Evolutionary conservation across 2,888 invertebrate species (phyloP), one percentile per base, ranked within the genome.

Genomic region (Alcis repandata): DNA sequence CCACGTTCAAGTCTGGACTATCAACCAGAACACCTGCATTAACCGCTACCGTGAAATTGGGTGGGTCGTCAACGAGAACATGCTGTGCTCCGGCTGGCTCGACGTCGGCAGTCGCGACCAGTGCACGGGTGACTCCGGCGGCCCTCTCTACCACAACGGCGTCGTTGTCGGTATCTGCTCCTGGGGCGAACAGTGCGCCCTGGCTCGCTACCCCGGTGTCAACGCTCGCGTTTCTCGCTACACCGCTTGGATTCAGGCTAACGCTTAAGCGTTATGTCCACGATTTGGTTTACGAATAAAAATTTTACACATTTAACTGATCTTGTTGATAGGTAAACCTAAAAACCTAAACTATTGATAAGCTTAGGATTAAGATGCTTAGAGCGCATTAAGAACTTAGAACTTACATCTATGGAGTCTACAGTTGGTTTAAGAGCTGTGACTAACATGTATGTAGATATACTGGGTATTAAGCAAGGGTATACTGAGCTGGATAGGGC

Each of bases 71-170:
- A 82, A 76, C 13, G 72, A 63, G 36, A 80, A 78, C 68, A 79
- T 86, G 84, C 38, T 88, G 63, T 88, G 89, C 74, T 76, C 86
- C 8, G 88, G 87, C 1, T 82, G 79, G 79, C 71, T 87, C 41
- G 81, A 84, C 49, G 83, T 85, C 0, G 87, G 88, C 2, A 88
- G 89, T 27, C 86, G 88, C 27, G 89, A 85, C 67, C 85, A 87
- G 77, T 90, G 90, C 79, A 79, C 79, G 59, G 86, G 86, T 1
- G 90, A 88, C 71, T 83, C 84, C 27, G 90, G 89, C 1, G 85
- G 89, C 38, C 88, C 89, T 38, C 81, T 89, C 8, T 83, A 69
- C 69, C 78, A 81, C 72, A 77, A 80, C 63, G 54, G 59, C 8
- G 63, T 79, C 20, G 65, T 80, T 8, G 75, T 82, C 45, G 81